Conservation (phyloP, 2,113 vertebrate species). For the Benthochromis sp. region DNA sequence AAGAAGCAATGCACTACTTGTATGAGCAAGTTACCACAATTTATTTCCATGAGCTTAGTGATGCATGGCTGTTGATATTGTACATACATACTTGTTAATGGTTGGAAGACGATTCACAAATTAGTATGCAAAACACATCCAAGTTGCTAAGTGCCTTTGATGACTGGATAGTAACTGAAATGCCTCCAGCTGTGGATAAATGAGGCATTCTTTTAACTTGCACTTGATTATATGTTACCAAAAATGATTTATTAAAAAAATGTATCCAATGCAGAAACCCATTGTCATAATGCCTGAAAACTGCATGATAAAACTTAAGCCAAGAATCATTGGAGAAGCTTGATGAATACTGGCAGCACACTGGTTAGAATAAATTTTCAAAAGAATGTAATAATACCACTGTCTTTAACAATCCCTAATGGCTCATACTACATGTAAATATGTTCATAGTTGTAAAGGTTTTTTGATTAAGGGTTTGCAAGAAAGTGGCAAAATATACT, state of each 20-base stretch:
- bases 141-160: neutral
- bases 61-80: neutral
- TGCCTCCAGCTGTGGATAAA: neutral
- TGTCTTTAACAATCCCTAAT: neutral
- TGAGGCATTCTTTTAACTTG: neutral
- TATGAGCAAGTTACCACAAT: neutral
- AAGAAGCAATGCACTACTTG: neutral
- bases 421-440: neutral
- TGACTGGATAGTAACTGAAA: neutral
- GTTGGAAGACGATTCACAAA: conserved; percentile 4
- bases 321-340: neutral
- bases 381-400: neutral
- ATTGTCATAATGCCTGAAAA: neutral
- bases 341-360: neutral
- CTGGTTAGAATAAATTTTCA: neutral
- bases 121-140: conserved; percentile 2
- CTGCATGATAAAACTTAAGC: neutral
- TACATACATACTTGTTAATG: neutral
- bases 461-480: neutral
- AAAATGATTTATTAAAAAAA: neutral
- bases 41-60: conserved; percentile 13
- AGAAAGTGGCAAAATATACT: neutral
- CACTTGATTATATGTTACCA: neutral
- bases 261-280: neutral
- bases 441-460: accelerated